Evolutionary conservation across 2,113 vertebrate genomes (phyloP), one percentile per base, ranked within the genome.

Genomic region (Menura novaehollandiae): DNA sequence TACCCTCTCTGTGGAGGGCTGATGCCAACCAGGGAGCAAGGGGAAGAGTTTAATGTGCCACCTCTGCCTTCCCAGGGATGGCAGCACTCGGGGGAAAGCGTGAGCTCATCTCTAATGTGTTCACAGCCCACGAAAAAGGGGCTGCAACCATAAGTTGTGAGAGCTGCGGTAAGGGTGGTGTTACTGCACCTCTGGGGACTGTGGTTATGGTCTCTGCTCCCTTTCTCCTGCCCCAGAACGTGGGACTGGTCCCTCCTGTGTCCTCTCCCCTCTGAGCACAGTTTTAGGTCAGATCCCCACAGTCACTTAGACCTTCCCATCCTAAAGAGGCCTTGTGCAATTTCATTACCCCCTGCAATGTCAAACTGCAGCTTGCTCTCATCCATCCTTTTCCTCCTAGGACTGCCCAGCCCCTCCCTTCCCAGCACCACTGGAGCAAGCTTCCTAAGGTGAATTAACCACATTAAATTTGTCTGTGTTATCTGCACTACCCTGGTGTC

Each of bases 311-410:
- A 37, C 47, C 41, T 94, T 39, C 76, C 76, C 44, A 43, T 49
- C 56, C 85, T 75, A 27, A 60, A 52, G 72, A 86, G 64, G 18
- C 68, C 74, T 68, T 4, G 41, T 55, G 66, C n/a, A 43, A 77
- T 78, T 72, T 59, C 90, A 64, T 87, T 22, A 43, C 83, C 86
- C 79, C 86, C 56, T 88, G 59, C 90, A 93, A 92, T 96, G 93
- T 96, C 95, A 96, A 95, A 89, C 88, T 39, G 51, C 60, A 81
- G 88, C 73, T 47, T 17, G 55, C 79, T 56, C 41, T 95, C 83
- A 96, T 97, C 95, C 89, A 97, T 96, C 94, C 94, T 95, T 93
- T 95, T 27, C 84, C 96, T 95, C 95, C 49, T 2, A 95, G 95
- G 95, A 92, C 91, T 92, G 83, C 92, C 82, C 95, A 90, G 85